Percentiles rank a stretch among this genome's conserved stretches.
Conservation (phyloP, 2,888 invertebrate species). For the Prosapia bicincta region DNA sequence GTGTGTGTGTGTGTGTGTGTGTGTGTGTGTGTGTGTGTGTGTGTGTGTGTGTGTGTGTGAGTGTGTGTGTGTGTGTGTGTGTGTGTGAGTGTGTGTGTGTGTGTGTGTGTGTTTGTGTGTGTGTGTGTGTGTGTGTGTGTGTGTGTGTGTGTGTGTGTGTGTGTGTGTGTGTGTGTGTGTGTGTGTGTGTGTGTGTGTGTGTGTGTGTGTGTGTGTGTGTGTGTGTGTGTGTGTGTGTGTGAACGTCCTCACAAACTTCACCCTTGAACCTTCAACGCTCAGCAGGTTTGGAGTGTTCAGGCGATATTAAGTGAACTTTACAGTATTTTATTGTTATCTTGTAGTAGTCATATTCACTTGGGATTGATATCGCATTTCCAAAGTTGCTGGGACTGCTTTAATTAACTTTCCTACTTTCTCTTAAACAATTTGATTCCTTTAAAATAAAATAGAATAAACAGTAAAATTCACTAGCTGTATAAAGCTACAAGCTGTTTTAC, state of each 20-base stretch:
- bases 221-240: constrained; percentile 5
- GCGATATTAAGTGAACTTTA: too few species aligned
- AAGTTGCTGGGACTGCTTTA: too few species aligned
- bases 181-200: constrained; percentile 4
- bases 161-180: constrained; percentile 3
- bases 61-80: neutral
- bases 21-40: constrained; percentile 4
- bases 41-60: constrained; percentile 3
- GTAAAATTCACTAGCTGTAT: too few species aligned
- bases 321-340: too few species aligned
- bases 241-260: neutral
- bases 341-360: too few species aligned
- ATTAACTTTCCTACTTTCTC: too few species aligned
- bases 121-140: constrained; percentile 5
- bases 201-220: constrained; percentile 5
- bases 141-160: constrained; percentile 3
- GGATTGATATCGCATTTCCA: too few species aligned
- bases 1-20: neutral
- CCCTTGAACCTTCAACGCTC: too few species aligned
- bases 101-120: neutral
- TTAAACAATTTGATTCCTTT: too few species aligned
- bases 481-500: too few species aligned
- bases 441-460: too few species aligned
- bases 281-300: too few species aligned
- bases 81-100: neutral